Evolutionary conservation across 2,797 vertebrate species (phyloP).

Genomic region (Psittacula derbiana): DNA sequence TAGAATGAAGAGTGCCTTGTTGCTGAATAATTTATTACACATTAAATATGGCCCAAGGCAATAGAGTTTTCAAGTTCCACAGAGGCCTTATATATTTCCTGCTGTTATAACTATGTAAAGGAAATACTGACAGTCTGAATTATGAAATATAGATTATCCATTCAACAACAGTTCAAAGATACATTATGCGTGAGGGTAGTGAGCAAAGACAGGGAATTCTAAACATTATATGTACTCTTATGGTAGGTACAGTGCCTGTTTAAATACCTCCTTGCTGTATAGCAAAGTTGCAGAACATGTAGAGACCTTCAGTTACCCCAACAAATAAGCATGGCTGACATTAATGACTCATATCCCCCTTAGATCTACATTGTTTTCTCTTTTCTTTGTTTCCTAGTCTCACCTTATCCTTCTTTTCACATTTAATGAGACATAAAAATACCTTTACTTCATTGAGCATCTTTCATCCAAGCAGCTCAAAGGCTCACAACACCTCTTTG

Average conservation of each 20-base stretch:
- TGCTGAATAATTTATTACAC: constrained; percentile 77
- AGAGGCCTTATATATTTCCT: constrained; percentile 61
- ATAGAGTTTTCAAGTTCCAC: constrained; percentile 62
- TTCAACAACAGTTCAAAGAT: constrained; percentile 50
- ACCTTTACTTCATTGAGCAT: neutral
- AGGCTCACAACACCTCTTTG: neutral
- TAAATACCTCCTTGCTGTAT: neutral
- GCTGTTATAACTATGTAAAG: constrained; percentile 64
- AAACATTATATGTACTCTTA: neutral
- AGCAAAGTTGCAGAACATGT: neutral
- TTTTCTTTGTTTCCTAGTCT: constrained; percentile 14
- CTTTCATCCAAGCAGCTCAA: constrained; percentile 13
- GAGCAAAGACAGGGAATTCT: neutral
- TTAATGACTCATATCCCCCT: neutral
- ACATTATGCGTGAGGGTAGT: neutral
- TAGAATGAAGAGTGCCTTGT: constrained; percentile 64
- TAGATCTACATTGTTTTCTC: neutral
- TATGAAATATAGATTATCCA: constrained; percentile 72
- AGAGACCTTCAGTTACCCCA: neutral
- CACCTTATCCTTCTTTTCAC: neutral
- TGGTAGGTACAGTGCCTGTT: neutral
- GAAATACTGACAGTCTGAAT: constrained; percentile 68
- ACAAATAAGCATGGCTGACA: neutral
- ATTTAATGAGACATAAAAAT: constrained; percentile 24
- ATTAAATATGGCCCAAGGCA: constrained; percentile 71